These are phyloP conservation scores for Trematocara nigrifrons DNA, from an alignment of 2,113 vertebrate species.

Conservation along the genomic window DNA sequence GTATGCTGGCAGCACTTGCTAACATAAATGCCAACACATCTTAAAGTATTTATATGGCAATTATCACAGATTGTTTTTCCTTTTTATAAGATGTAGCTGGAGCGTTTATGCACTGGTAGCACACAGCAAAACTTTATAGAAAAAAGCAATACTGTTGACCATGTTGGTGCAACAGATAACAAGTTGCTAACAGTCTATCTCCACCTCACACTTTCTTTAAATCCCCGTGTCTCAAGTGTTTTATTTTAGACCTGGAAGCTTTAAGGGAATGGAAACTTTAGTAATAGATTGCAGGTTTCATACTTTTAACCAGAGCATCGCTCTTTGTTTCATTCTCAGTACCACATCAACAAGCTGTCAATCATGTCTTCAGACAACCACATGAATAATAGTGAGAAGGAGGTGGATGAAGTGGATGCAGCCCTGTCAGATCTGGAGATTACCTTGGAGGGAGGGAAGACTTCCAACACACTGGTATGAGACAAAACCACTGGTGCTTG, in stretches of 20 bases:
- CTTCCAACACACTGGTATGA: slow-evolving; percentile 88
- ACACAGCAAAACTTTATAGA: slow-evolving; percentile 3
- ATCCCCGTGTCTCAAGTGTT: background rate
- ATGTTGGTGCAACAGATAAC: background rate
- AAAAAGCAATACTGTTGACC: background rate
- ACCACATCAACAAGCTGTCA: slow-evolving; percentile 98
- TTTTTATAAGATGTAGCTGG: slow-evolving; percentile 18
- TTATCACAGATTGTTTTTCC: slow-evolving; percentile 11
- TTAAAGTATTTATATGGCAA: slow-evolving; percentile 40
- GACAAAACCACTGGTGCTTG: background rate
- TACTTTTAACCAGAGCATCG: background rate
- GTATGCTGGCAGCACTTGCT: background rate
- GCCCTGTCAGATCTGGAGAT: slow-evolving; percentile 97
- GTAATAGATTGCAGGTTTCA: background rate
- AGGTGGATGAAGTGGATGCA: slow-evolving; percentile 96
- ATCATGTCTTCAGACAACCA: slow-evolving; percentile 98
- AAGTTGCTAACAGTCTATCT: background rate
- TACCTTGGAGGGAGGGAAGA: slow-evolving; percentile 95
- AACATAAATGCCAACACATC: background rate
- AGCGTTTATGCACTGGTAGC: background rate
- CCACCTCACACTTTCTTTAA: background rate
- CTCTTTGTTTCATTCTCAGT: slow-evolving; percentile 69
- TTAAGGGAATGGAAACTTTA: background rate
- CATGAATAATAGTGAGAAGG: slow-evolving; percentile 98
- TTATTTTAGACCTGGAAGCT: background rate